These are phyloP conservation scores for Dioctria rufipes DNA, from an alignment of 2,888 invertebrate genomes.

Conservation along the genomic window DNA sequence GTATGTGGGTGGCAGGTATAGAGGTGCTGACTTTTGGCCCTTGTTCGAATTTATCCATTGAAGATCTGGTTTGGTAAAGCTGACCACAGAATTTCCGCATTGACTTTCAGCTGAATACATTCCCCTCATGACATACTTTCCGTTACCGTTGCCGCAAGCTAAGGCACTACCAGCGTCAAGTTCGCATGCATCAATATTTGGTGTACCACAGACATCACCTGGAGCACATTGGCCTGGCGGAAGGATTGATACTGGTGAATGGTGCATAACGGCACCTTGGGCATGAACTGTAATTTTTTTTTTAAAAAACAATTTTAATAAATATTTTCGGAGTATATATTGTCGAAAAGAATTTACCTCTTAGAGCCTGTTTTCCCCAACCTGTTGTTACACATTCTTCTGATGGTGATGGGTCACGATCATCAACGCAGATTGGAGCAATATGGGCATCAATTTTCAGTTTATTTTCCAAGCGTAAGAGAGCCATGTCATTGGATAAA, in stretches of 20 bases:
- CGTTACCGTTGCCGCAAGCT: constrained; percentile 82
- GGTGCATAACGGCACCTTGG: constrained; percentile 83
- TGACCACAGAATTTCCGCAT: constrained; percentile 75
- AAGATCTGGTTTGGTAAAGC: constrained; percentile 76
- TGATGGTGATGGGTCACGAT: constrained; percentile 73
- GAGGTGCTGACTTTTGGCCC: constrained; percentile 21
- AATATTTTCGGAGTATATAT: background rate
- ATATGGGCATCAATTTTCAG: constrained; percentile 80
- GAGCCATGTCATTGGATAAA: constrained; percentile 79
- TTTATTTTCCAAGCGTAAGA: constrained; percentile 79
- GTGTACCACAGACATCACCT: constrained; percentile 78
- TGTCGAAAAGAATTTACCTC: constrained; percentile 74
- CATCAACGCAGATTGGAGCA: constrained; percentile 81
- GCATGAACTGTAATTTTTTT: constrained; percentile 77
- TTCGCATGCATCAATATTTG: constrained; percentile 82
- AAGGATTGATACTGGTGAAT: constrained; percentile 78
- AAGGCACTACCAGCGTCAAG: constrained; percentile 86
- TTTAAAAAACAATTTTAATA: background rate
- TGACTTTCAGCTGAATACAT: constrained; percentile 84
- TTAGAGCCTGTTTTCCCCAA: constrained; percentile 85
- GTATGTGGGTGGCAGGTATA: background rate
- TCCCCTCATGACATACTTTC: constrained; percentile 80
- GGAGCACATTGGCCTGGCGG: constrained; percentile 69
- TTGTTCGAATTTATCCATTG: constrained; percentile 72
- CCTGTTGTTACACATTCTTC: constrained; percentile 84